Evolutionary conservation across 2,113 vertebrate genomes (phyloP).

Genomic region (Mormyrus lacerda): DNA sequence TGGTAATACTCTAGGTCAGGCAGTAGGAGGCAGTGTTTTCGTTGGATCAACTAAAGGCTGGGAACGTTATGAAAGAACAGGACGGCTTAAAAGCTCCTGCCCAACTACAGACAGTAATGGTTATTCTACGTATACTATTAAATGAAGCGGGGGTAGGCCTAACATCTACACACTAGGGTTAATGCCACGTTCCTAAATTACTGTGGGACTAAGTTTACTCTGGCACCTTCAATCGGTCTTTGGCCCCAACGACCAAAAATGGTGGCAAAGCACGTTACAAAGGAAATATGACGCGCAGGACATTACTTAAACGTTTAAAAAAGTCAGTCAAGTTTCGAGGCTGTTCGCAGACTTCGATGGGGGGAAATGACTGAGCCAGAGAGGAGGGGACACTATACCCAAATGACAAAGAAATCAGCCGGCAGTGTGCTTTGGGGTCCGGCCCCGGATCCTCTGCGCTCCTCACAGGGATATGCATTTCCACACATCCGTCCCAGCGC

Average conservation of each 20-base stretch:
- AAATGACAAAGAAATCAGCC: not conserved
- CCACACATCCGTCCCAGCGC: slow-evolving; percentile 47
- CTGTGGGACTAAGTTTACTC: not conserved
- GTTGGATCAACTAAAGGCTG: not conserved
- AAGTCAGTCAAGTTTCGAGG: not conserved
- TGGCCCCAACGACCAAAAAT: not conserved
- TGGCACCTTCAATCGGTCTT: not conserved
- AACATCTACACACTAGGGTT: not conserved
- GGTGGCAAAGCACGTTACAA: not conserved
- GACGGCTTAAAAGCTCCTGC: not conserved
- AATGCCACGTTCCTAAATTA: not conserved
- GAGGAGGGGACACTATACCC: not conserved
- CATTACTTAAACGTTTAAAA: not conserved
- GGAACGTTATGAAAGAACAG: not conserved
- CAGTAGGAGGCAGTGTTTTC: not conserved
- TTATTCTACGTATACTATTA: not conserved
- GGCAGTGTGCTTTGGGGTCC: no score
- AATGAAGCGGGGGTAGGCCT: not conserved
- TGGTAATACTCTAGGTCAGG: not conserved
- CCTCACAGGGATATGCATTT: not conserved
- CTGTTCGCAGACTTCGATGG: not conserved
- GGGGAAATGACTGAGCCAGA: not conserved
- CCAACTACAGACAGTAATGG: not conserved
- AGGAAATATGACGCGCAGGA: not conserved
- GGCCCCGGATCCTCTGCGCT: not conserved